Evolutionary conservation across 2,113 vertebrate genomes (phyloP), one percentile per base, ranked within the genome.

Genomic region (Amphiprion percula): DNA sequence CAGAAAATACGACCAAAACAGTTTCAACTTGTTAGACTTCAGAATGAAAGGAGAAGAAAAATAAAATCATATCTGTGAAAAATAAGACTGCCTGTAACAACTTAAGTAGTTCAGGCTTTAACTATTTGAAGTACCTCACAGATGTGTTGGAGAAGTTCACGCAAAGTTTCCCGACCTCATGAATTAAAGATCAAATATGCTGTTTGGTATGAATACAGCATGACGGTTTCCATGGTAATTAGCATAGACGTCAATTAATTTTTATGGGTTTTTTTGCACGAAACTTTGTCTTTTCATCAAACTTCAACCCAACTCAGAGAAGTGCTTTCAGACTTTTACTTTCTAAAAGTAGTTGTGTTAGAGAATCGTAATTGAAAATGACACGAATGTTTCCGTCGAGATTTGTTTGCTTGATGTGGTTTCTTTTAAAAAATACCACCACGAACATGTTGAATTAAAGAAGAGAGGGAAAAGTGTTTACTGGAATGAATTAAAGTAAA

Each of bases 1-100:
- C 10, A 39, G 70, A 79, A 84, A 83, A 87, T 79, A 72, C 28
- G 30, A 68, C 54, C 37, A 44, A 74, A 78, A 66, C 10, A 23
- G n/a, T 80, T 60, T 62, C 0, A 53, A 63, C 61, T 81, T 77
- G 68, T 84, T 78, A 79, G 58, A 69, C 23, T 75, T 5, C 10
- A 52, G 68, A 79, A 64, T 62, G 37, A 74, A 76, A 75, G 37
- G 23, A 10, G 24, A 67, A 39, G 23, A 46, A 14, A 7, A 37
- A 37, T 9, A 37, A 37, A 37, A 37, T 10, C 6, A 37, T 19
- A 53, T 73, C 37, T 61, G 24, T 11, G 23, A 37, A 3, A 53
- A 58, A 15, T 6, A 2, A n/a, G 28, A 44, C 47, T 47, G 37
- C n/a, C 61, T 80, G 10, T 50, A 16, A 76, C 58, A 66, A 60